Conservation (phyloP, 2,888 invertebrate species). For the Tyria jacobaeae region DNA sequence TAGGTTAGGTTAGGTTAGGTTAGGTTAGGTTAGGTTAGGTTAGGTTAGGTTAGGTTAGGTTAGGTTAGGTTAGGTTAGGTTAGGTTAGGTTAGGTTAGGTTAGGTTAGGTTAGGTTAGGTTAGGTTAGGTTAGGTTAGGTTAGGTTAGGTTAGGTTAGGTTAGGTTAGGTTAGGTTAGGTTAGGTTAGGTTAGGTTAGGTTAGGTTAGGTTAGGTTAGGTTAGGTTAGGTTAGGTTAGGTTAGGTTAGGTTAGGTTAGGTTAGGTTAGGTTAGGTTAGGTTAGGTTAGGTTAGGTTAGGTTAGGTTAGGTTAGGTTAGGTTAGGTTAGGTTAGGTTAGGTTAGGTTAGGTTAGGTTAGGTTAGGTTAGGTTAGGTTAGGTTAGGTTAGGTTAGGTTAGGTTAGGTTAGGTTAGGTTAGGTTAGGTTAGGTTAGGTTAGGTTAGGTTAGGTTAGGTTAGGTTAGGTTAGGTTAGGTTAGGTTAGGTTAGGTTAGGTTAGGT, state of each 20-base stretch:
- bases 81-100: conserved; percentile 23
- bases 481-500: no score
- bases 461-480: no score
- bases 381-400: no score
- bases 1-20: conserved; percentile 29
- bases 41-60: conserved; percentile 21
- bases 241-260: conserved; percentile 25
- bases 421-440: no score
- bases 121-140: conserved; percentile 15
- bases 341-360: no score
- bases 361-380: no score
- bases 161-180: conserved; percentile 36
- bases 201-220: conserved; percentile 14
- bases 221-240: conserved; percentile 12
- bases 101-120: conserved; percentile 15
- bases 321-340: conserved; percentile 43
- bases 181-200: conserved; percentile 24
- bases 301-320: conserved; percentile 33
- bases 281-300: conserved; percentile 25
- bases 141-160: conserved; percentile 27
- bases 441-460: no score
- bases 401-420: no score
- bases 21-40: conserved; percentile 41
- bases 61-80: conserved; percentile 20
- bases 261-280: conserved; percentile 31